Percentiles rank a stretch among this genome's conserved stretches.
These are phyloP conservation scores for Sebastes matsubarae DNA, from an alignment of 2,797 vertebrate species.

Conservation along the genomic window DNA sequence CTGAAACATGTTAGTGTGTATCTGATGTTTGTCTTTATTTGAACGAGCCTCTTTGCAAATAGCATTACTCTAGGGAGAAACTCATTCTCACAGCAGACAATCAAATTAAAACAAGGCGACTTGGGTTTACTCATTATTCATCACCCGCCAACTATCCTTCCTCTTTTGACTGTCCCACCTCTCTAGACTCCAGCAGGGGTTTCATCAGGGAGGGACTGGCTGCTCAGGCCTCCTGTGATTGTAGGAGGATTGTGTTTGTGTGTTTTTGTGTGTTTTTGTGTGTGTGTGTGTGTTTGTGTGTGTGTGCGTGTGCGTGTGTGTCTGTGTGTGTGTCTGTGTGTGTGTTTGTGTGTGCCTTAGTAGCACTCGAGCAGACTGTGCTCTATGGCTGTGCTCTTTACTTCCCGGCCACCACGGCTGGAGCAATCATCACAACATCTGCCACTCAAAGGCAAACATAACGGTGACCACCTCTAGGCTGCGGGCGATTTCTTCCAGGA, in stretches of 20 bases:
- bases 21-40: conserved; percentile 59
- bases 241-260: neutral
- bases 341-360: neutral
- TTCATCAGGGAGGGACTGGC: conserved; percentile 28
- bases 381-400: conserved; percentile 37
- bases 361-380: conserved; percentile 38
- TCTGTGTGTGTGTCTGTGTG: neutral
- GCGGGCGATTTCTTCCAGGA: conserved; percentile 96
- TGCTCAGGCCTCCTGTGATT: conserved; percentile 34
- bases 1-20: conserved; percentile 40
- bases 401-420: conserved; percentile 4
- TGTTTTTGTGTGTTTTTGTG: neutral
- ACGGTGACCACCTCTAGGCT: conserved; percentile 94
- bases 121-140: conserved; percentile 52
- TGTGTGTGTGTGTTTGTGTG: conserved; percentile 23
- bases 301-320: neutral
- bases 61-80: conserved; percentile 40
- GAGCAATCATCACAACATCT: conserved; percentile 87
- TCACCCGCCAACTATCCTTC: neutral
- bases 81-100: conserved; percentile 57
- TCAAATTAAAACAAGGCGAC: conserved; percentile 73
- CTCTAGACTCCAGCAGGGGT: conserved; percentile 21
- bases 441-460: conserved; percentile 96
- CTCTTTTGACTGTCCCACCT: conserved; percentile 14
- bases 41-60: conserved; percentile 53